These are phyloP conservation scores for Drosophila tanythrix DNA, from an alignment of 2,888 invertebrate genomes.

Conservation along the genomic window DNA sequence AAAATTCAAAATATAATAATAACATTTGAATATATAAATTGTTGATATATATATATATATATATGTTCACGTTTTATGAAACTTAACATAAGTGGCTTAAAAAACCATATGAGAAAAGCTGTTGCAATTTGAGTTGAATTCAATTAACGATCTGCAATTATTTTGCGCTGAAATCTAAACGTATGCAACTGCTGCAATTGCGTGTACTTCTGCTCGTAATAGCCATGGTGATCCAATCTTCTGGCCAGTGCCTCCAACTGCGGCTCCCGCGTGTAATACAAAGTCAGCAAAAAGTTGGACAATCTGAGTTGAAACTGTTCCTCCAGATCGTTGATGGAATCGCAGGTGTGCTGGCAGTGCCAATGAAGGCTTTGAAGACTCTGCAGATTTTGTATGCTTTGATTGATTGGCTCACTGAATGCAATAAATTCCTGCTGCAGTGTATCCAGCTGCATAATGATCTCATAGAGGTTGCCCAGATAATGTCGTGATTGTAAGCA, in stretches of 20 bases:
- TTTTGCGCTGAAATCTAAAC: conserved; percentile 3
- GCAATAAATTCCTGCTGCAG: conserved; percentile 38
- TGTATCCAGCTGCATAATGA: conserved; percentile 36
- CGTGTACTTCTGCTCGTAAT: neutral
- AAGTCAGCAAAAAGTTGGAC: conserved; percentile 18
- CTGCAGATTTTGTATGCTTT: neutral
- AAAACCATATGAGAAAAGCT: neutral
- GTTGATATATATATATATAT: neutral
- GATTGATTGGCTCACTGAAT: neutral
- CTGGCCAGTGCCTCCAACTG: conserved; percentile 20
- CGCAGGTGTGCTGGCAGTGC: conserved; percentile 33
- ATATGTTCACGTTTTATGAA: neutral
- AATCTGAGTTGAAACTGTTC: conserved; percentile 28
- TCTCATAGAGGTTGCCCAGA: conserved; percentile 29
- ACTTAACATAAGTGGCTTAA: neutral
- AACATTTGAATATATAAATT: neutral
- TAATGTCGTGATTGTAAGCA: neutral
- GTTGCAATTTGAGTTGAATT: neutral
- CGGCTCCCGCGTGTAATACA: conserved; percentile 1
- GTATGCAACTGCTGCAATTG: conserved; percentile 7
- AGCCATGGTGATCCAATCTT: conserved; percentile 12
- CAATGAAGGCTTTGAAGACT: conserved; percentile 8
- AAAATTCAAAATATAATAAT: neutral
- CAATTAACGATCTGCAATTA: neutral
- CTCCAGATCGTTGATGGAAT: conserved; percentile 27